These are phyloP conservation scores for Yponomeuta sedellus DNA, from an alignment of 2,888 invertebrate genomes.

Conservation along the genomic window DNA sequence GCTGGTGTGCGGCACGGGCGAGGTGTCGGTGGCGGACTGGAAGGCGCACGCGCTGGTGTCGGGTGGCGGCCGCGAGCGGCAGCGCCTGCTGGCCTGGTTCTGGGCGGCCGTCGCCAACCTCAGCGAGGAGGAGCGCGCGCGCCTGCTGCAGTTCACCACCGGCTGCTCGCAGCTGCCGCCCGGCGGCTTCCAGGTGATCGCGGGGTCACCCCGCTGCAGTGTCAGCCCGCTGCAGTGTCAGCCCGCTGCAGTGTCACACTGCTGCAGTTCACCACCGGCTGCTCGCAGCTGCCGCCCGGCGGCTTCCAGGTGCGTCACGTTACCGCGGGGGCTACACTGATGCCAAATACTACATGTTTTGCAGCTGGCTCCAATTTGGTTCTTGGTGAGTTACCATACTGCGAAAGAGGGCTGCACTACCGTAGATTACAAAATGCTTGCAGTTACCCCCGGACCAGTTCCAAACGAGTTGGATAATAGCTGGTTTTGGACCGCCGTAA, in stretches of 20 bases:
- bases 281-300: constrained; percentile 89
- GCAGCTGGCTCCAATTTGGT: neutral
- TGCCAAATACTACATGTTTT: too few relatives aligned
- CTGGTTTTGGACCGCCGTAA: too few relatives aligned
- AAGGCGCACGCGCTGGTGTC: constrained; percentile 91
- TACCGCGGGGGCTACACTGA: too few relatives aligned
- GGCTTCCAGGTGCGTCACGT: constrained; percentile 75
- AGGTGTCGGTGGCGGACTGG: constrained; percentile 93
- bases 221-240: too few relatives aligned
- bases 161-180: constrained; percentile 91
- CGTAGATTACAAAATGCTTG: too few relatives aligned
- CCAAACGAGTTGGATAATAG: too few relatives aligned
- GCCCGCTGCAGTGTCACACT: too few relatives aligned
- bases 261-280: constrained; percentile 95
- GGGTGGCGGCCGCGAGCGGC: constrained; percentile 91
- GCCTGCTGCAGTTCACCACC: constrained; percentile 94
- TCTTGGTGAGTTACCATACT: too few relatives aligned
- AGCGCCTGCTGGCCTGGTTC: constrained; percentile 91
- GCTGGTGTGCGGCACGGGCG: constrained; percentile 93
- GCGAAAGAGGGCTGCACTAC: too few relatives aligned
- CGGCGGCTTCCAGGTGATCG: constrained; percentile 88
- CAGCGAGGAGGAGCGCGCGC: constrained; percentile 93
- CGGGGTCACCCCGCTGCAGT: too few relatives aligned
- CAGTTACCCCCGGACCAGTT: too few relatives aligned
- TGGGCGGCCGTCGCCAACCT: constrained; percentile 94